Percentiles rank a stretch among this genome's conserved stretches.
These are phyloP conservation scores for Euura saliciscinereae DNA, from an alignment of 1,140 invertebrate species.

Conservation along the genomic window DNA sequence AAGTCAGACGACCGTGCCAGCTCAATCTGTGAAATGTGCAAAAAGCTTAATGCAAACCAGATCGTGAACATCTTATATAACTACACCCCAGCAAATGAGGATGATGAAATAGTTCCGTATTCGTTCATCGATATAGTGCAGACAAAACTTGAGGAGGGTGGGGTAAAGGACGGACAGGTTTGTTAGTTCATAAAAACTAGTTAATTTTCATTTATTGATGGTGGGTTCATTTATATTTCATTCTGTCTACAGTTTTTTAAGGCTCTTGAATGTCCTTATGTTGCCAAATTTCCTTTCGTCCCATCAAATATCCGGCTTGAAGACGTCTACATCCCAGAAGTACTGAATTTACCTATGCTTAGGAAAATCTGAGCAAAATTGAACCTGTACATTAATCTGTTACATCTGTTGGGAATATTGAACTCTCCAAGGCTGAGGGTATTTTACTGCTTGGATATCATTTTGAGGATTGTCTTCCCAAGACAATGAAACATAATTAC, in stretches of 20 bases:
- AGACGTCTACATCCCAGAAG: constrained; percentile 87
- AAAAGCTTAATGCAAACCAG: constrained; percentile 84
- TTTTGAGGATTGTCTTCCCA: no score
- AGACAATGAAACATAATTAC: no score
- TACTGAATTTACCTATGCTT: constrained; percentile 71
- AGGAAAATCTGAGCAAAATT: constrained; percentile 65
- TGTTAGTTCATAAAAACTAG: constrained; percentile 9
- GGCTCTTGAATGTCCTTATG: constrained; percentile 86
- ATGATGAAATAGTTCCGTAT: constrained; percentile 82
- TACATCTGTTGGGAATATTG: no score
- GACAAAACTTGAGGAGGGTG: constrained; percentile 71
- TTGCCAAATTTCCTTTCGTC: constrained; percentile 87
- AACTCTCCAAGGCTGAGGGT: no score
- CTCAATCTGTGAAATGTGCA: constrained; percentile 92
- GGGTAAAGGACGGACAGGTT: constrained; percentile 68
- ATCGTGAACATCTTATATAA: constrained; percentile 86
- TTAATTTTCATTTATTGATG: neutral
- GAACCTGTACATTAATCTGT: neutral
- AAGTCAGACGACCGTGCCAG: constrained; percentile 89
- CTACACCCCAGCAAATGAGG: constrained; percentile 90
- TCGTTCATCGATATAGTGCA: constrained; percentile 89
- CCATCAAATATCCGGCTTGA: constrained; percentile 88
- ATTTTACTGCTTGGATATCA: no score
- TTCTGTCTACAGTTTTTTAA: constrained; percentile 73
- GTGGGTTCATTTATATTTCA: constrained; percentile 19